Evolutionary conservation across 2,797 vertebrate genomes (phyloP).

Genomic region (Phataginus tricuspis): DNA sequence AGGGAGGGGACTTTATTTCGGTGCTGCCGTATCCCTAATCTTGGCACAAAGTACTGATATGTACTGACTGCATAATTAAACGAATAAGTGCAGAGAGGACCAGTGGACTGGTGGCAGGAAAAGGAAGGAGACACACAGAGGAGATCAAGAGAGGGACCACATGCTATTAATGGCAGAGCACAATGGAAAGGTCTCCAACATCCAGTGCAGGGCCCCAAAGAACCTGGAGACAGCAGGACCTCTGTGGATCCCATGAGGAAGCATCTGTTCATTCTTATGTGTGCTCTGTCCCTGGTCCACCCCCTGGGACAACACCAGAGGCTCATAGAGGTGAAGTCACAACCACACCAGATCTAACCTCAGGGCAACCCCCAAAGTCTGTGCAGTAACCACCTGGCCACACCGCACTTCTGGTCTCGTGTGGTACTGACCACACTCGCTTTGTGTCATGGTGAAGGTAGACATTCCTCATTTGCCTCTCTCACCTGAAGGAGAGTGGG

Average conservation of each 20-base stretch:
- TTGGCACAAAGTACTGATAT: rapidly evolving
- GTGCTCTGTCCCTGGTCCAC: too few relatives aligned
- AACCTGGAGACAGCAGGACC: neutral
- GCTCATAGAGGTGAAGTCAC: neutral
- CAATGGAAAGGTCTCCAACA: neutral
- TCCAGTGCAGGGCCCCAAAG: neutral
- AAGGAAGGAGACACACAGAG: neutral
- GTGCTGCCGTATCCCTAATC: neutral
- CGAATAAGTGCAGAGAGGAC: neutral
- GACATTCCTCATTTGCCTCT: neutral
- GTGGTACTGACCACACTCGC: neutral
- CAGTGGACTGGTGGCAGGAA: neutral
- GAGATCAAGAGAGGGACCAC: neutral
- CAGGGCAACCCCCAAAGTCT: neutral
- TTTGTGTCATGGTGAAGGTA: neutral
- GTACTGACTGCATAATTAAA: neutral
- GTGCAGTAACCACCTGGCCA: neutral
- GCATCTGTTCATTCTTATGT: neutral
- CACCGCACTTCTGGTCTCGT: rapidly evolving
- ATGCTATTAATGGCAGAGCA: neutral
- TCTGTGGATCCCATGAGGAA: neutral
- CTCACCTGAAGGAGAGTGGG: neutral
- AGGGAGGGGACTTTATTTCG: neutral
- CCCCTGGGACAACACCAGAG: neutral
- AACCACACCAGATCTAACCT: neutral